Evolutionary conservation across 1,140 invertebrate species (phyloP).

Genomic region (Megalonaias nervosa): DNA sequence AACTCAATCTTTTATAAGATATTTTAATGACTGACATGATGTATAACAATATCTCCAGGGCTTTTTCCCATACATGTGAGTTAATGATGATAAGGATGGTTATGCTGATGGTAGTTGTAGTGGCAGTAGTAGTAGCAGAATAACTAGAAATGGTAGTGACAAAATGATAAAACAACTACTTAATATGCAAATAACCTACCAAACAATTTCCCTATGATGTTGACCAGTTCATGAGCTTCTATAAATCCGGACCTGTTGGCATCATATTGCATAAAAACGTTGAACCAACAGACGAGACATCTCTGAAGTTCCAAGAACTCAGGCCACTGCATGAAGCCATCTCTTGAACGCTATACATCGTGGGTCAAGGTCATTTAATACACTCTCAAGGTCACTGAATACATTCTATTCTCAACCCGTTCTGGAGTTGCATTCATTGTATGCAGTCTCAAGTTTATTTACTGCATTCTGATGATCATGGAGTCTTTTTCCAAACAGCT

Average conservation of each 20-base stretch:
- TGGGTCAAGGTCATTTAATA: slow-evolving; percentile 27
- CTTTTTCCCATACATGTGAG: not conserved
- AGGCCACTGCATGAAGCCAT: slow-evolving; percentile 66
- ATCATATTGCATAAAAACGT: slow-evolving; percentile 57
- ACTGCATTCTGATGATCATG: not conserved
- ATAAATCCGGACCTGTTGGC: slow-evolving; percentile 55
- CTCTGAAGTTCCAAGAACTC: slow-evolving; percentile 65
- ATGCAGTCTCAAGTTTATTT: not conserved
- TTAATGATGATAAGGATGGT: not conserved
- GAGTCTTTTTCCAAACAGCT: not conserved
- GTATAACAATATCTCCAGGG: no score
- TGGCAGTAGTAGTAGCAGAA: not conserved
- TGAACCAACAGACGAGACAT: slow-evolving; percentile 60
- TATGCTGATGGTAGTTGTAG: no score
- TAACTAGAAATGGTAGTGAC: not conserved
- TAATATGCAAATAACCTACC: slow-evolving; percentile 39
- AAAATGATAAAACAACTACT: not conserved
- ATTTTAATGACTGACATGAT: no score
- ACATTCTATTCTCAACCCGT: not conserved
- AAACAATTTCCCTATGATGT: slow-evolving; percentile 52
- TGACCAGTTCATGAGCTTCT: slow-evolving; percentile 55
- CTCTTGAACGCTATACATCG: slow-evolving; percentile 49
- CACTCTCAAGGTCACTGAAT: not conserved
- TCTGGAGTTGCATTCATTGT: not conserved
- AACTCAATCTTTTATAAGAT: no score